Conservation (phyloP, 2,113 vertebrate species). For the Leptobrachium ailaonicum region DNA sequence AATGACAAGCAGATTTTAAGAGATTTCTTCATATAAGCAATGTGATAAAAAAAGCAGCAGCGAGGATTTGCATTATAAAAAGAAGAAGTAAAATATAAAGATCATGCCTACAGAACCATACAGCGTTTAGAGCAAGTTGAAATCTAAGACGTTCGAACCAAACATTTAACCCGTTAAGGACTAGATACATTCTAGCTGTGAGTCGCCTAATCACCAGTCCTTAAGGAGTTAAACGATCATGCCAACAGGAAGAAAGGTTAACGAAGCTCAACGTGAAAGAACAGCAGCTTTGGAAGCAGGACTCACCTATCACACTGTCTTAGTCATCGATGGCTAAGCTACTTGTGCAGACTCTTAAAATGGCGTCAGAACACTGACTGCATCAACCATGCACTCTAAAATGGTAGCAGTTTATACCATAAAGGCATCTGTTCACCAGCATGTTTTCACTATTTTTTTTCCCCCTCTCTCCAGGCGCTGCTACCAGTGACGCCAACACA, state of each 20-base stretch:
- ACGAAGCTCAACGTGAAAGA: conserved; percentile 67
- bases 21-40: not conserved
- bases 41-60: not conserved
- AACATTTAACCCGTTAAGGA: not conserved
- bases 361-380: conserved; percentile 80
- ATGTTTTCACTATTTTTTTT: not conserved
- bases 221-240: not conserved
- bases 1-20: not conserved
- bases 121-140: not conserved
- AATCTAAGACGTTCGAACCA: not conserved
- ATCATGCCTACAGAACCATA: not conserved
- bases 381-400: conserved; percentile 78
- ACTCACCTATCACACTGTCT: conserved; percentile 82
- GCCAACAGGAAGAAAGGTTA: conserved; percentile 50
- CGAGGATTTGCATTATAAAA: not conserved
- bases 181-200: too few relatives aligned
- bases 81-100: not conserved
- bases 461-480: not conserved
- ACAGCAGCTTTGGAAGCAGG: conserved; percentile 71
- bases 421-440: conserved; percentile 48
- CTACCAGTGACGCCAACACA: not conserved
- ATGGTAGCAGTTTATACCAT: conserved; percentile 79
- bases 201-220: too few relatives aligned
- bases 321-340: conserved; percentile 79
- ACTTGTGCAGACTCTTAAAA: conserved; percentile 84